These are phyloP conservation scores for Mugil cephalus DNA, from an alignment of 2,113 vertebrate species.

Conservation along the genomic window DNA sequence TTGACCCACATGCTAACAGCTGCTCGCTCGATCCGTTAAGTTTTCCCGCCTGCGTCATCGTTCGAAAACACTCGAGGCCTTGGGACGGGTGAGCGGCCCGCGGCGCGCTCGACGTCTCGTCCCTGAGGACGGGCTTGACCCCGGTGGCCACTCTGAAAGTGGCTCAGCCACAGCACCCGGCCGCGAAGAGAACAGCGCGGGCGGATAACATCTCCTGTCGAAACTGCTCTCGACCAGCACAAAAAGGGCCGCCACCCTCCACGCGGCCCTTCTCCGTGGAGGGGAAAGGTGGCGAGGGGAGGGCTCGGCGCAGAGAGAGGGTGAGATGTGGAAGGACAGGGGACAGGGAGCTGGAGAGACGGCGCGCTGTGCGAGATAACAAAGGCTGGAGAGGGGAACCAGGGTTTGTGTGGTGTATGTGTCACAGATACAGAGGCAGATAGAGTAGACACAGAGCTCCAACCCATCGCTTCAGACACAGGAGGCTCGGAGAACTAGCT, in stretches of 20 bases:
- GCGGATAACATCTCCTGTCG: constrained; percentile 63
- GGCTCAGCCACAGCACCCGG: constrained; percentile 27
- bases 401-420: constrained; percentile 32
- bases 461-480: background rate
- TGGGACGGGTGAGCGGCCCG: no score
- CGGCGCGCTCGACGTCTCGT: constrained; percentile 32
- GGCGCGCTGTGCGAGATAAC: constrained; percentile 37
- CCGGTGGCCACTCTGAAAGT: constrained; percentile 8
- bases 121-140: constrained; percentile 36
- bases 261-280: constrained; percentile 16
- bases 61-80: no score
- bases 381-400: constrained; percentile 16
- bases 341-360: background rate
- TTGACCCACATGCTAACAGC: no score
- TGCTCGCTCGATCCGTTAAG: no score
- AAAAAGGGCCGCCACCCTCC: constrained; percentile 38
- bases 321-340: constrained; percentile 18
- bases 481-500: constrained; percentile 15
- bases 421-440: constrained; percentile 47
- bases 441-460: constrained; percentile 9
- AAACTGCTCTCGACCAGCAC: constrained; percentile 62
- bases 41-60: no score
- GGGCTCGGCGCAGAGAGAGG: background rate
- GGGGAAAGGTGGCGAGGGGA: background rate
- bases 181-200: constrained; percentile 11